Evolutionary conservation across 2,797 vertebrate genomes (phyloP).

Genomic region (Phaenicophaeus curvirostris): DNA sequence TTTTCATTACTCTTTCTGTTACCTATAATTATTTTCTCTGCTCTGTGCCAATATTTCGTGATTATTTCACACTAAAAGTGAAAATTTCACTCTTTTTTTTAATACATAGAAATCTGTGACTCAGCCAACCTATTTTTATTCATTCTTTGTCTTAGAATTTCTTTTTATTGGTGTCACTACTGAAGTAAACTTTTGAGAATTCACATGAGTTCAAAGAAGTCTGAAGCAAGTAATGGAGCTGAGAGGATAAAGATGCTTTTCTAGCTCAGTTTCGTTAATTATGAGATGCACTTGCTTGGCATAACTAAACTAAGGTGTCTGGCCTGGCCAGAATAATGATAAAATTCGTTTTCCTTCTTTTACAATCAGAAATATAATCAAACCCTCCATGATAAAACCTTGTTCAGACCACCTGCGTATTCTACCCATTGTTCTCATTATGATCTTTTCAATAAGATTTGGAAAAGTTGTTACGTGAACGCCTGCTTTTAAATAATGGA

Average conservation of each 20-base stretch:
- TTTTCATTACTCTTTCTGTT: constrained; percentile 67
- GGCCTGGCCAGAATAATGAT: not conserved
- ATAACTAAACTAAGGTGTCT: constrained; percentile 20
- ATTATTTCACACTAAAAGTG: not conserved
- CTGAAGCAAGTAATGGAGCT: not conserved
- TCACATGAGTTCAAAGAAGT: not conserved
- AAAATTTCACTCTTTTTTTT: not conserved
- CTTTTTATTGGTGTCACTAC: not conserved
- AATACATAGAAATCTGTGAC: not conserved
- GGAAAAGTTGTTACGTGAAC: not conserved
- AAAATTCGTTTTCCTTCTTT: not conserved
- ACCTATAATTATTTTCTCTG: not conserved
- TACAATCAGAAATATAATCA: not conserved
- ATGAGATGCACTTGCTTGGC: constrained; percentile 8
- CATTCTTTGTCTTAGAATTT: not conserved
- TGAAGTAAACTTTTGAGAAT: not conserved
- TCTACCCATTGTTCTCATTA: not conserved
- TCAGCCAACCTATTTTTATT: not conserved
- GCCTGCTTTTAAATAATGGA: not conserved
- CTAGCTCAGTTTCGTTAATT: not conserved
- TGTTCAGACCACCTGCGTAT: not conserved
- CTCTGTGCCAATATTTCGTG: constrained; percentile 3
- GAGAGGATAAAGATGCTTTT: not conserved
- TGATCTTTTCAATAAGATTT: not conserved
- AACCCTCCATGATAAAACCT: not conserved